Evolutionary conservation across 2,888 invertebrate species (phyloP), one percentile per base, ranked within the genome.

Genomic region (Drosophila villosipedis): DNA sequence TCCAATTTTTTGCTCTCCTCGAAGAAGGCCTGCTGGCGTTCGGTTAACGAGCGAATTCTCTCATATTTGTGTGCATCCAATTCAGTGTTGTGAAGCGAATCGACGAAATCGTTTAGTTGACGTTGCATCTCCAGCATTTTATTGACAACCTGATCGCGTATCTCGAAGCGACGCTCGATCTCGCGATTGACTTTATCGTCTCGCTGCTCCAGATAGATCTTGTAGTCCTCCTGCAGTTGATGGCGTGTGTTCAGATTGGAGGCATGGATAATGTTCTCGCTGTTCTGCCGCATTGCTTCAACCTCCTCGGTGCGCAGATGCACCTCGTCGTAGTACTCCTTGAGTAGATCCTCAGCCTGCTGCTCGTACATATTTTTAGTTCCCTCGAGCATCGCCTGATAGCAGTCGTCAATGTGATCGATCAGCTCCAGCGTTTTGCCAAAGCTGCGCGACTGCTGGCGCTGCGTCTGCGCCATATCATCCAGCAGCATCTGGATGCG

Each of bases 41-140:
- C 87, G 64, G 90, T 91, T 6, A 91, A 78, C 53, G 68, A 57
- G 5, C 83, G 68, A 4, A 91, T 89, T 3, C 87, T 82, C 54
- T 91, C 90, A 31, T 91, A 89, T 33, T 92, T 92, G 9, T 83
- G 83, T 1, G 84, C 86, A 70, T 92, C 92, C 16, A 92, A 65
- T 1, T 89, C 76, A 4, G 83, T 80, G 43, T 78, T 89, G 0
- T 80, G 67, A 2, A 92, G 60, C 0, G 84, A 75, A 0, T 80
- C 80, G 0, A 91, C 78, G 43, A 91, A 92, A 0, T 73, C 76
- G 7, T 80, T 67, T 1, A 93, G 80, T 52, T 91, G 85, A 0
- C 71, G 68, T 37, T 84, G 91, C 62, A 93, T 80, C 0, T 60
- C 37, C 1, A 75, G 71, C 93, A 93, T 93, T 64, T 86, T 90